Base-by-base conservation (phyloP, 2,888 invertebrate species). In the Cheilosia vulpina region DNA sequence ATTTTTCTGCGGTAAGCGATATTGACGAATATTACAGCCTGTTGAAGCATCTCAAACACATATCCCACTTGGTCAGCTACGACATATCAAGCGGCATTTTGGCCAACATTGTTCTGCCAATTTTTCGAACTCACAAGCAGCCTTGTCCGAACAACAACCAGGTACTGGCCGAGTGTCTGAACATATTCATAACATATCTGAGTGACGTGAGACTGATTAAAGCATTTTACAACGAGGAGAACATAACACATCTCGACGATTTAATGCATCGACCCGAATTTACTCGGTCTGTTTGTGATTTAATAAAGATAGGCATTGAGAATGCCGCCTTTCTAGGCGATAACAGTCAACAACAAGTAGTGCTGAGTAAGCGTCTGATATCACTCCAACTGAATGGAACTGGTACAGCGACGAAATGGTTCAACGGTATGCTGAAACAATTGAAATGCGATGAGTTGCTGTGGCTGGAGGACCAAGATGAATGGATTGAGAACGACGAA, bases 261-360 rank as follows among this genome's bases (percentile, higher is more conserved):
- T 87, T 92, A 24, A 75, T 91, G 43, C 84, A 87, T 63, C 89
- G 90, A 53, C 91, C 92, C 4, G 89, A 89, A 41, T 75, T 92
- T 24, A 89, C 90, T 43, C 89, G 90, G n/a, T 89, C 89, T 21
- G 89, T 91, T 3, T 92, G 92, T 82, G 90, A 91, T 89, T 89
- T 92, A 38, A 90, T 92, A 50, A 91, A 91, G 79, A 92, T 92
- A 68, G 92, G 92, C 85, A 90, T 92, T 50, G 90, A 91, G 58
- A 91, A 92, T 73, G 89, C 89, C 24, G 89, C 90, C 58, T 90
- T 90, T 87, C 88, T 92, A 50, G 92, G 91, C 17, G 91, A 92
- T 58, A 91, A 89, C 43, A 87, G 78, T 27, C 89, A 89, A 52
- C 90, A 92, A 55, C 91, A 92, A 88, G 78, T 87, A 0, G 80